Base-by-base conservation (phyloP, 2,888 invertebrate species). In the Drosophila kokeensis region DNA sequence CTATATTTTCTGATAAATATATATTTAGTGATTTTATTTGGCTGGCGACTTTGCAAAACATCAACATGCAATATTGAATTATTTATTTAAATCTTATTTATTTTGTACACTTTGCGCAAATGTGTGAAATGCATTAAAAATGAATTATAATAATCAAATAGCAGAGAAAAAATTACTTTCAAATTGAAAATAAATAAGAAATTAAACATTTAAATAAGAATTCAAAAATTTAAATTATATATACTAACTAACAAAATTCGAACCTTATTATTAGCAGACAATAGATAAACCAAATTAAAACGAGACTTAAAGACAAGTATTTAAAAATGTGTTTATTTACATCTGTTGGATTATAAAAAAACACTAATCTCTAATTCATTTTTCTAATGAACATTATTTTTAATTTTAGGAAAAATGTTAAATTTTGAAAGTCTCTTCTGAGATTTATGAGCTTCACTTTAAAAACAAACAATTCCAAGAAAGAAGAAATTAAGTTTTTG, bases 21-120 rank as follows among this genome's bases (percentile, higher is more conserved):
- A 78, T 72, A 67, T 76, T 81, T 52, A 59, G 67, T 45, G 50
- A 55, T 38, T 55, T 54, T 68, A 48, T 38, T 64, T 65, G 29
- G 62, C 42, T 79, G 60, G 60, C 61, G 73, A 68, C 40, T 81
- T 79, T 79, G 78, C 78, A 66, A 82, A 89, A 91, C 90, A 92
- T 87, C 83, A 90, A 91, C 91, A 91, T 91, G 91, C 91, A 89
- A 58, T 76, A 76, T 61, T 76, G 55, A 63, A 73, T 77, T 79
- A 52, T 62, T 70, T 69, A 48, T 38, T 77, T 57, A 7, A 48
- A 48, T 54, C 64, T 62, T 15, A 29, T 48, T 63, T 59, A 29
- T 21, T 82, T 62, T 42, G 67, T 84, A 87, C 87, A 89, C 69
- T 59, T 77, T 69, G 80, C 75, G 54, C 53, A 69, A 49, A 61